Evolutionary conservation across 1,140 invertebrate genomes (phyloP), one percentile per base, ranked within the genome.

Genomic region (Hormaphis cornu): DNA sequence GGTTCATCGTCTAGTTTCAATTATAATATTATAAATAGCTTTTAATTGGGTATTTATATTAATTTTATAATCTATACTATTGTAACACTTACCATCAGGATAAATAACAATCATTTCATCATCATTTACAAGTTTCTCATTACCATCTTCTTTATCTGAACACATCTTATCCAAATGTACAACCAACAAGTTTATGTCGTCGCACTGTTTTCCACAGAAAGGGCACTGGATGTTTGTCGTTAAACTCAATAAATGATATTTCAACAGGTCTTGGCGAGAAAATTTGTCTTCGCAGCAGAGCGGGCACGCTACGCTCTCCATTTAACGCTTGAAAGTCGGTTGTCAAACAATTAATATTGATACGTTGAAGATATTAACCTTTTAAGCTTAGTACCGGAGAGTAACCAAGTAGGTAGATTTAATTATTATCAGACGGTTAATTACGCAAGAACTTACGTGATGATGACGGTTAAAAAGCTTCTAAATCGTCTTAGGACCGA

Each of bases 21-120:
- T 37, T 22, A 59, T 24, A 59, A 26, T 16, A 40, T 7, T 14
- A 7, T 8, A 7, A 40, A 7, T 8, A 7, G 14, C 37, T 8
- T 40, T 7, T 7, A 14, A 8, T 40, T 8, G 7, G 14, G 37
- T 40, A 40, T 7, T 7, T 40, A 40, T 14, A 7, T 40, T 8
- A 14, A 14, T 8, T n/a, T n/a, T n/a, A 30, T 12, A 30, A 33
- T 18, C 16, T 14, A 26, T n/a, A 26, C 14, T 14, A 22, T 7
- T 40, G 14, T 40, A n/a, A 3, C 5, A 44, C 42, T 63, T 66
- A 35, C 61, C 61, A 48, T 66, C 61, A 22, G 61, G 61, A 20
- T 66, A 66, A 6, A 66, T 44, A 10, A 66, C 44, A n/a, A 66
- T 66, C 61, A 66, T 66, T 48, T 66, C 61, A 48, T 63, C 20